Conservation (phyloP, 2,797 vertebrate species). For the Platyrinchus mystaceus region DNA sequence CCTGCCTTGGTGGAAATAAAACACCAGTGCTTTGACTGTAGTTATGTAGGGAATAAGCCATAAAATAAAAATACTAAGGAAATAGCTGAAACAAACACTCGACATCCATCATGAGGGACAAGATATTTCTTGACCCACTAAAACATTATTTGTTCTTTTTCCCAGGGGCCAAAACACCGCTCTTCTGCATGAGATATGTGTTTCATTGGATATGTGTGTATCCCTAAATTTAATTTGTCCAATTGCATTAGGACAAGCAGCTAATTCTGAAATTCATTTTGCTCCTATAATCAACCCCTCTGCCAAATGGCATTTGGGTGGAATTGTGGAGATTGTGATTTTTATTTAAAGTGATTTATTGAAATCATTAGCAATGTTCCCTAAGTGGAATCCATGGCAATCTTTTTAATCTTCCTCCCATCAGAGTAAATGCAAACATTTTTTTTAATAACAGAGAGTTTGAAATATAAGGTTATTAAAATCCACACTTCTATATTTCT, state of each 20-base stretch:
- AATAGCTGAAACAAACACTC: background rate
- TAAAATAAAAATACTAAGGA: background rate
- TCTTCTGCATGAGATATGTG: background rate
- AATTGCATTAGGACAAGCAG: conserved; percentile 33
- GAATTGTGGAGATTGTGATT: conserved; percentile 35
- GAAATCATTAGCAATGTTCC: conserved; percentile 32
- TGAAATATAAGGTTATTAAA: conserved; percentile 50
- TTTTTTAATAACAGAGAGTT: conserved; percentile 42
- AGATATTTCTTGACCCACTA: background rate
- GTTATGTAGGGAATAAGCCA: background rate
- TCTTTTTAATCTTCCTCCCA: conserved; percentile 42
- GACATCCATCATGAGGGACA: background rate
- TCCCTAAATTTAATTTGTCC: conserved; percentile 52
- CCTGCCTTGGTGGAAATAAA: background rate
- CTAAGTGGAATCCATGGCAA: conserved; percentile 30
- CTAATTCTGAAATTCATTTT: conserved; percentile 56
- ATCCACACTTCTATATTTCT: background rate
- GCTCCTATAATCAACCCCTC: conserved; percentile 33
- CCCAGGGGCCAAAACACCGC: background rate
- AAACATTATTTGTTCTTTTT: conserved; percentile 21
- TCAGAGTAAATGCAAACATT: conserved; percentile 34
- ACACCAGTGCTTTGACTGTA: background rate
- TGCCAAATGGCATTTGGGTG: conserved; percentile 39
- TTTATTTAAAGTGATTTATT: conserved; percentile 63
- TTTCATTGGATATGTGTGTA: background rate